A percentile compares a stretch with the other conserved stretches of the same genome.
These are phyloP conservation scores for Australoheros scitulus DNA, from an alignment of 2,113 vertebrate genomes.

Conservation along the genomic window DNA sequence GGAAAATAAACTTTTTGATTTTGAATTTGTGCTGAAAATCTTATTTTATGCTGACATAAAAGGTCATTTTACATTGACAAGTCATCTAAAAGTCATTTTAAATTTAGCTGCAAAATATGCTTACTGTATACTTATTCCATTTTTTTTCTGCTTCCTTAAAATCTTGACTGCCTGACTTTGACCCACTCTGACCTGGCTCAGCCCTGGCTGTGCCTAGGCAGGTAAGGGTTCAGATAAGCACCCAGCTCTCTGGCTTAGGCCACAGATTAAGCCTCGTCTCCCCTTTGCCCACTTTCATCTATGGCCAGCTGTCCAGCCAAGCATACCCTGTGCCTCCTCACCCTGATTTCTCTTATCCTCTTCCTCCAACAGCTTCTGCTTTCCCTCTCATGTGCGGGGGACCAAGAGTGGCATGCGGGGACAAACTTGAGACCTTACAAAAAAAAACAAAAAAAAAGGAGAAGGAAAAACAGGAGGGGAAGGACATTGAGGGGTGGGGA, in stretches of 20 bases:
- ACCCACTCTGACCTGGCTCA: conserved; percentile 41
- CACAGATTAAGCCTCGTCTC: conserved; percentile 76
- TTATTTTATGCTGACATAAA: neutral
- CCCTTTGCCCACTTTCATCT: conserved; percentile 81
- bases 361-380: conserved; percentile 54
- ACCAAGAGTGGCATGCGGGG: conserved; percentile 54
- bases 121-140: neutral
- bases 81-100: neutral
- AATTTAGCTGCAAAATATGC: neutral
- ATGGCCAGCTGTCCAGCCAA: conserved; percentile 72
- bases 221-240: conserved; percentile 70
- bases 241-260: conserved; percentile 52
- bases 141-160: conserved; percentile 11
- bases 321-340: conserved; percentile 64
- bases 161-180: conserved; percentile 28
- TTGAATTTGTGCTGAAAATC: neutral
- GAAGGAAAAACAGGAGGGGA: conserved; percentile 62
- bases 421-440: conserved; percentile 71
- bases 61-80: neutral
- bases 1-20: neutral
- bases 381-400: conserved; percentile 42
- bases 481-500: conserved; percentile 51
- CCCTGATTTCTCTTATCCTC: conserved; percentile 62
- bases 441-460: conserved; percentile 36
- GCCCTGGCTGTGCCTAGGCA: conserved; percentile 60